Percentiles rank a stretch among this genome's conserved stretches.
Evolutionary conservation across 2,113 vertebrate species (phyloP).

Genomic region (Oryzias woworae): DNA sequence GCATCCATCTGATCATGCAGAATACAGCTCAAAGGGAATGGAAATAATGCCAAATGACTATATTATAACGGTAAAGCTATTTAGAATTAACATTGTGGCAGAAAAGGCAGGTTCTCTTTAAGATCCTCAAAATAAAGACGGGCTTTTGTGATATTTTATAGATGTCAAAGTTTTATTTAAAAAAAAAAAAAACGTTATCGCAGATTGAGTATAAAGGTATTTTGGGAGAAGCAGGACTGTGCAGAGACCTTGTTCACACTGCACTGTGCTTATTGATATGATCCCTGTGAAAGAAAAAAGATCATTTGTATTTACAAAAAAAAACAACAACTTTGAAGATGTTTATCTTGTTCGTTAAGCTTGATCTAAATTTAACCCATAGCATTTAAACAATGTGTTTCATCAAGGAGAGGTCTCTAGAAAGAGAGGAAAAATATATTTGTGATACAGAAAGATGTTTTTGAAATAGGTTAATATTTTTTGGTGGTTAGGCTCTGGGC

Average conservation of each 20-base stretch:
- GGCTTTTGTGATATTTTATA: too few relatives aligned
- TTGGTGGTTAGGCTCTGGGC: too few relatives aligned
- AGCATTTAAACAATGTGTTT: too few relatives aligned
- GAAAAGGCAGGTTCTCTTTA: background rate
- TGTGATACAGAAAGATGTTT: too few relatives aligned
- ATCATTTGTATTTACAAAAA: background rate
- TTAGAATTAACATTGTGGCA: background rate
- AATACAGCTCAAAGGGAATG: background rate
- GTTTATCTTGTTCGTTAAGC: conserved; percentile 4
- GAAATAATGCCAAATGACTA: conserved; percentile 5
- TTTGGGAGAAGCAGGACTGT: too few relatives aligned
- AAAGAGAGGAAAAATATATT: too few relatives aligned
- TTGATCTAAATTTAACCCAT: background rate
- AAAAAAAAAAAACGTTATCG: too few relatives aligned
- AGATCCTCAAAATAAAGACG: too few relatives aligned
- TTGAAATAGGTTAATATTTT: too few relatives aligned
- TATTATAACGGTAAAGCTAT: conserved; percentile 2
- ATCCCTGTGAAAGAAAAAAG: conserved; percentile 1
- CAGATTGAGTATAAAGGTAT: too few relatives aligned
- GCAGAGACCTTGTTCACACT: background rate
- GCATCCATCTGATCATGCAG: conserved; percentile 17
- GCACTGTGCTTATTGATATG: background rate
- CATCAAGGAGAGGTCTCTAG: too few relatives aligned
- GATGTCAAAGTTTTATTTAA: too few relatives aligned
- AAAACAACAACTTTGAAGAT: conserved; percentile 1